These are phyloP conservation scores for Zaprionus lineosus DNA, from an alignment of 2,888 invertebrate species.

Conservation along the genomic window DNA sequence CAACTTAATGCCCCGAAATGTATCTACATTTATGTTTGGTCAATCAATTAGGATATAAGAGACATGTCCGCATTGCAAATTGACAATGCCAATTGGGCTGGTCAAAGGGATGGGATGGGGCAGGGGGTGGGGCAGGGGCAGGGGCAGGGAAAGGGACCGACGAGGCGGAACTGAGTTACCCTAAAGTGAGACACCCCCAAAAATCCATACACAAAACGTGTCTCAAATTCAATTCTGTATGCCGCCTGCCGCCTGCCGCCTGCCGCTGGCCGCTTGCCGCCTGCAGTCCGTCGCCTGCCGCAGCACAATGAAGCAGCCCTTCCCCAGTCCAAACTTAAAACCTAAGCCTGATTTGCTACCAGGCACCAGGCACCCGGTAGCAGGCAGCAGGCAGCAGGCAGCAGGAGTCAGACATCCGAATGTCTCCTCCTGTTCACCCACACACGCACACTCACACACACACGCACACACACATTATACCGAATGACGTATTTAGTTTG, in stretches of 20 bases:
- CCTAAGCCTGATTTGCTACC: too few relatives aligned
- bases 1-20: slow-evolving; percentile 14
- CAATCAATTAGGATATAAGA: slow-evolving; percentile 70
- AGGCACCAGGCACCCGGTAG: too few relatives aligned
- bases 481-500: slow-evolving; percentile 40
- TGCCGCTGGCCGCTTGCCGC: too few relatives aligned
- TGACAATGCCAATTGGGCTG: slow-evolving; percentile 28
- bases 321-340: background rate
- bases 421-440: too few relatives aligned
- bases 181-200: background rate
- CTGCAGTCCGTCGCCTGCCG: too few relatives aligned
- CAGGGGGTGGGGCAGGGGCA: background rate
- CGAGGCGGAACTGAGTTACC: background rate
- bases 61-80: slow-evolving; percentile 34
- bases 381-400: too few relatives aligned
- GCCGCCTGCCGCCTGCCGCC: slow-evolving; percentile 8
- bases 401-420: too few relatives aligned
- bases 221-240: slow-evolving; percentile 40
- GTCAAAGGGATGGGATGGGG: too few relatives aligned
- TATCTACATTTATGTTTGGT: slow-evolving; percentile 43
- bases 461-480: background rate
- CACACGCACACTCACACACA: background rate
- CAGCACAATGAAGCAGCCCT: background rate
- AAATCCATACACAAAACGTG: slow-evolving; percentile 11
- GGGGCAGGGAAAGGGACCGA: background rate